Evolutionary conservation across 2,113 vertebrate genomes (phyloP).

Genomic region (Parus major): DNA sequence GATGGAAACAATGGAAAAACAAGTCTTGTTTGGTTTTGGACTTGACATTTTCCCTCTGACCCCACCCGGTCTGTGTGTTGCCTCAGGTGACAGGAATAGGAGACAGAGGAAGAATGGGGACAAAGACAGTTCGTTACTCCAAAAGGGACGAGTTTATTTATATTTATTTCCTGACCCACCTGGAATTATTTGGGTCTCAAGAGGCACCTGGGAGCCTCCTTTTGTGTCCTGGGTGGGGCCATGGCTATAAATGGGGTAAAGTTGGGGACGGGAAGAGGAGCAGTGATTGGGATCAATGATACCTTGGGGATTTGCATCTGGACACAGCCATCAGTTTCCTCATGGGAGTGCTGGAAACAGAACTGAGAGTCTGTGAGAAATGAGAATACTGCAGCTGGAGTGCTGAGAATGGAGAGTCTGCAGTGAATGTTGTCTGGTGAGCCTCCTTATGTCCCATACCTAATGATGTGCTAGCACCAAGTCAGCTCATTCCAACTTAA

Average conservation of each 20-base stretch:
- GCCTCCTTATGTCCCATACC: background rate
- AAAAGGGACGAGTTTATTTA: rapidly evolving
- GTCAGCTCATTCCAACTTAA: background rate
- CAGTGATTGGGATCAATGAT: too few species aligned
- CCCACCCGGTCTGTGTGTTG: background rate
- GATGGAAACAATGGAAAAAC: background rate
- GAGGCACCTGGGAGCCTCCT: background rate
- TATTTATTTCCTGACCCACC: background rate
- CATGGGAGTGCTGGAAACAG: background rate
- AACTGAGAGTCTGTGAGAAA: background rate
- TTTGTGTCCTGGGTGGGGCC: background rate
- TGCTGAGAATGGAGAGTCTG: background rate
- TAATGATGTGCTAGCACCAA: background rate
- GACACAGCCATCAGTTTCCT: background rate
- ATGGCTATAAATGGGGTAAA: background rate
- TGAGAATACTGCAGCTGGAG: background rate
- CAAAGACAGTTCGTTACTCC: background rate
- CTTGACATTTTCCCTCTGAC: background rate
- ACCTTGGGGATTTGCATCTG: background rate
- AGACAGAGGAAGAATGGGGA: background rate
- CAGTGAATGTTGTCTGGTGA: background rate
- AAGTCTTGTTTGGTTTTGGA: background rate
- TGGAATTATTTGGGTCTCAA: background rate
- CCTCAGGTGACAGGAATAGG: background rate
- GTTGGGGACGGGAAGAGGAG: background rate